These are phyloP conservation scores for Xenopus borealis DNA, from an alignment of 2,113 vertebrate species.

Conservation along the genomic window DNA sequence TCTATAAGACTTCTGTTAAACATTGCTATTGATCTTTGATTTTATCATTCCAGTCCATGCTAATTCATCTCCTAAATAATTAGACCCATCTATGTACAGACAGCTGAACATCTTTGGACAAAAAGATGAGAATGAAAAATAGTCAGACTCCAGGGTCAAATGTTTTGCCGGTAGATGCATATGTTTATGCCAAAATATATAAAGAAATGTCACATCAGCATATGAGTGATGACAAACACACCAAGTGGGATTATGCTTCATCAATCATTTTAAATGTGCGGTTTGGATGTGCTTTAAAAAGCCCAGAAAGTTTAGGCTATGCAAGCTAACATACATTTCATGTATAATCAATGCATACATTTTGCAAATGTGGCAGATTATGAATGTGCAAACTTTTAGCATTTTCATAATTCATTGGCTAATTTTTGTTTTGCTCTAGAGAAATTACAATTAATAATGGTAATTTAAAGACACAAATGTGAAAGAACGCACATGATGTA, in stretches of 20 bases:
- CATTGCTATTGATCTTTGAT: too few relatives aligned
- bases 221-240: conserved; percentile 82
- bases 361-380: neutral
- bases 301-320: neutral
- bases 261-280: conserved; percentile 77
- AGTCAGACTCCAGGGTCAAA: conserved; percentile 78
- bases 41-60: too few relatives aligned
- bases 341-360: neutral
- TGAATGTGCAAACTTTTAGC: neutral
- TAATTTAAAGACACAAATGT: too few relatives aligned
- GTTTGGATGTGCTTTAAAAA: conserved; percentile 75
- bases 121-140: conserved; percentile 75
- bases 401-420: neutral
- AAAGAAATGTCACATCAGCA: conserved; percentile 81
- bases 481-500: too few relatives aligned
- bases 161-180: conserved; percentile 80
- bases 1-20: too few relatives aligned
- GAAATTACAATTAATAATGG: neutral
- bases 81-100: conserved; percentile 59
- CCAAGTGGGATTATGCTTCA: conserved; percentile 73
- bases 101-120: conserved; percentile 66
- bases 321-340: neutral
- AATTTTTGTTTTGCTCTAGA: neutral
- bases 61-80: conserved; percentile 58
- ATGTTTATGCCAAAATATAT: conserved; percentile 85